Base-by-base conservation (phyloP, 1,140 invertebrate species). In the Drosophila miranda region DNA sequence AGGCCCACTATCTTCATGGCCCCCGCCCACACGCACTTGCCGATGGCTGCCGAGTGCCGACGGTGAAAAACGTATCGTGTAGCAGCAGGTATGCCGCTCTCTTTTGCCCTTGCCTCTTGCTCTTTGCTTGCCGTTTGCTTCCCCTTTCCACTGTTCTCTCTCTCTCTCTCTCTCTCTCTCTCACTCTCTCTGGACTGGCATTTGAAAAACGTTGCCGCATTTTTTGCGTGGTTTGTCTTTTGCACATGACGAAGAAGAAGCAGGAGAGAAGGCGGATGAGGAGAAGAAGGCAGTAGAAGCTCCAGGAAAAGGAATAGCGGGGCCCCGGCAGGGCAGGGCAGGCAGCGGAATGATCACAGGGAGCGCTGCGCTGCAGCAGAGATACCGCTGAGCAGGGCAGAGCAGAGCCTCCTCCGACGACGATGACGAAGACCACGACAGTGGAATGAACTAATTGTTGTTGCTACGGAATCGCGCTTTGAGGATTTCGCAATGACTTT, bases 141-240 rank as follows among this genome's bases (percentile, higher is more conserved):
- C n/a, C n/a, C n/a, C n/a, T n/a, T n/a, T n/a, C n/a, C n/a, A n/a
- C n/a, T n/a, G n/a, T n/a, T n/a, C n/a, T n/a, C n/a, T n/a, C n/a
- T n/a, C n/a, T 21, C 21, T 1, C 2, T 30, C 28, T 7, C 4
- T 52, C 21, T 28, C 7, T 16, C 21, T 13, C 16, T 34, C 16
- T 13, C 14, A 11, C 38, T 21, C n/a, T 55, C 46, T n/a, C 30
- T 60, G 50, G 13, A 52, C 53, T 64, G 78, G 78, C 82, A 86
- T 87, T 86, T 86, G 81, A 81, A 86, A 86, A 86, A 72, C 78
- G 74, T 87, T 87, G 81, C 81, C 67, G 82, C 82, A 87, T 86
- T 82, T 86, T 75, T 86, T 75, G 70, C 74, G 81, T 86, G 11
- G 73, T 52, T 78, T 66, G 63, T 59, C 51, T 60, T 57, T 68